Base-by-base conservation (phyloP, 2,113 vertebrate species). In the Pelodiscus sinensis region DNA sequence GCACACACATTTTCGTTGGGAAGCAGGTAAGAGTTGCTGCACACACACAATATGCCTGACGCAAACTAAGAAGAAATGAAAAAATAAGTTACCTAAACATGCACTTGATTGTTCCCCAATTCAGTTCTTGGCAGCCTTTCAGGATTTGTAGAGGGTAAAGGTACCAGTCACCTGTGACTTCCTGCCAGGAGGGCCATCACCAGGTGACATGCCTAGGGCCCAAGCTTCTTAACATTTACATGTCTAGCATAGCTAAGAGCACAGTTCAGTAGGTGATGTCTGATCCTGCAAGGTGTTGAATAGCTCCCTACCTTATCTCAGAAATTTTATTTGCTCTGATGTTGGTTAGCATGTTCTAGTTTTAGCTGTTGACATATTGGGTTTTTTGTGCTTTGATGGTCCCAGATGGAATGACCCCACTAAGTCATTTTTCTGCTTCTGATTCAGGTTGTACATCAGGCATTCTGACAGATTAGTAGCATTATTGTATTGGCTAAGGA, bases 1-100 rank as follows among this genome's bases (percentile, higher is more conserved):
- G 71, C 91, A 8, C 31, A 78, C 79, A 52, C 79, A 73, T 79
- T 85, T 94, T 86, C 92, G 79, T 75, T 75, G 52, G 62, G 94
- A 93, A 91, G 0, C 1, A 4, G 19, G 29, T 29, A 52, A 65
- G 54, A 68, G 57, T 83, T 54, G 82, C n/a, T 87, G 65, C 73
- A 31, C 73, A 31, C 71, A 27, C 5, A 52, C 21, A 50, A 5
- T 71, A 4, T 35, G n/a, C 8, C 2, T 83, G 86, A 54, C 18
- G 77, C 58, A 84, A 82, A 88, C 92, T 77, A 0, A 75, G 84
- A 31, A 58, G 31, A 81, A 85, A 62, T 81, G 18, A 84, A 58
- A 84, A 86, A 22, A 73, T 1, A 71, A 77, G 4, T 18, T n/a
- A 71, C 10, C 22, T n/a, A 44, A 65, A 91, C 58, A 44, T 50